phyloP scores from a whole-genome alignment of 2,113 vertebrate species.

The Nerophis ophidion region DNA sequence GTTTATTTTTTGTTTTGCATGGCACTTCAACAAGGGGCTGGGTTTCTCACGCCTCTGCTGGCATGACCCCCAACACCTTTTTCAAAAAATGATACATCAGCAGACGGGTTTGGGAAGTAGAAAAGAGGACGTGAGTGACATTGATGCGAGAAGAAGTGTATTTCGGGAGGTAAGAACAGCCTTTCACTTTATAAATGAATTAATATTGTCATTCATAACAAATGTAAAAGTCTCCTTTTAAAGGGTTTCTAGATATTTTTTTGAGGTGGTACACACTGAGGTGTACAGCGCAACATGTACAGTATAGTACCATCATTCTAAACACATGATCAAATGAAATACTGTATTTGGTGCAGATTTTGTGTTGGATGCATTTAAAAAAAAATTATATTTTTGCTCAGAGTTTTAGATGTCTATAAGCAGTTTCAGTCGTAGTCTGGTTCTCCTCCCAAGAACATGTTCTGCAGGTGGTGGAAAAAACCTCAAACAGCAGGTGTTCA shows the following conservation, averaged over 20 bases:
- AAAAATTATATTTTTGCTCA: too few relatives aligned
- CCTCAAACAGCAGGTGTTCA: constrained; percentile 69
- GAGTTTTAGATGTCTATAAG: not conserved
- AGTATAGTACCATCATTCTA: too few relatives aligned
- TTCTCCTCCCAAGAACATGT: constrained; percentile 32
- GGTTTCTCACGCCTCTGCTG: not conserved
- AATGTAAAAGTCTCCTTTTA: too few relatives aligned
- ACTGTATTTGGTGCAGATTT: too few relatives aligned
- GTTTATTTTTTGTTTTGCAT: too few relatives aligned
- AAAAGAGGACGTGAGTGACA: constrained; percentile 39
- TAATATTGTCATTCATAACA: not conserved
- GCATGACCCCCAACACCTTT: constrained; percentile 19
- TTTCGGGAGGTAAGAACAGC: constrained; percentile 47
- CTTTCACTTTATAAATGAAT: not conserved
- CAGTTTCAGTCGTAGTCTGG: constrained; percentile 27
- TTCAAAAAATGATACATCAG: constrained; percentile 42
- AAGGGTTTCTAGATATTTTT: not conserved
- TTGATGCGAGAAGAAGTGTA: constrained; percentile 7
- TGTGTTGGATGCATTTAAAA: too few relatives aligned
- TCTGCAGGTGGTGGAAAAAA: constrained; percentile 64
- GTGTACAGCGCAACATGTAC: too few relatives aligned
- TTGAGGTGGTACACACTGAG: too few relatives aligned
- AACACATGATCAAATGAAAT: too few relatives aligned
- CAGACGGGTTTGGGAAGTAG: constrained; percentile 47
- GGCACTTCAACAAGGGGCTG: too few relatives aligned